Evolutionary conservation across 1,140 invertebrate species (phyloP).

Genomic region (Araneus ventricosus): DNA sequence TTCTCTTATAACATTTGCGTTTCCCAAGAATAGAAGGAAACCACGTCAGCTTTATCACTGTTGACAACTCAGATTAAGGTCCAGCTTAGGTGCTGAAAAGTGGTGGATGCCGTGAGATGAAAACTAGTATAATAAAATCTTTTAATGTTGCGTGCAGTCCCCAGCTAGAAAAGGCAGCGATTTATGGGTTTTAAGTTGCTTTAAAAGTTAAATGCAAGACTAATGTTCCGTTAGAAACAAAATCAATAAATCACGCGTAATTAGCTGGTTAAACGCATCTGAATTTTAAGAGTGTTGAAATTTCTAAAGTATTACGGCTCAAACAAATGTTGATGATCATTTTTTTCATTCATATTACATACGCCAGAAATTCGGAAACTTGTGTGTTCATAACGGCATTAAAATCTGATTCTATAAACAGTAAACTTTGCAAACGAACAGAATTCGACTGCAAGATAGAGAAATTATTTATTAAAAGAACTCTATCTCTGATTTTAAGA

Average conservation of each 20-base stretch:
- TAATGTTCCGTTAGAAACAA: constrained; percentile 21
- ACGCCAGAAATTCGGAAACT: too few species aligned
- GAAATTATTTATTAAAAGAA: too few species aligned
- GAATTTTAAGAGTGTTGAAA: neutral
- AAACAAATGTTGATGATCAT: too few species aligned
- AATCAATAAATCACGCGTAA: constrained; percentile 10
- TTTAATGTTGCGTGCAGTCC: constrained; percentile 5
- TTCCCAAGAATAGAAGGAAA: neutral
- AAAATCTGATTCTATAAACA: too few species aligned
- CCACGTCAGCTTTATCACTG: neutral
- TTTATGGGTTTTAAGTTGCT: constrained; percentile 1
- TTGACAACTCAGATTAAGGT: neutral
- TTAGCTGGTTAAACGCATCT: neutral
- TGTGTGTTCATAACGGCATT: too few species aligned
- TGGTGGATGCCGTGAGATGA: neutral
- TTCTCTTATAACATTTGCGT: too few species aligned
- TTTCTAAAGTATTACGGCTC: neutral
- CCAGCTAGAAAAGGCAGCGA: neutral
- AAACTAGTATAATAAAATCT: constrained; percentile 10
- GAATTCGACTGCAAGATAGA: too few species aligned
- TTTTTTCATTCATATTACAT: too few species aligned
- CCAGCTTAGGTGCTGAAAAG: neutral
- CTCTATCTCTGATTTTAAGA: too few species aligned
- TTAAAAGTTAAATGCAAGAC: constrained; percentile 7
- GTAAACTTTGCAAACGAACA: too few species aligned